phyloP scores from a whole-genome alignment of 2,113 vertebrate genomes.

The Hippocampus abdominalis region DNA sequence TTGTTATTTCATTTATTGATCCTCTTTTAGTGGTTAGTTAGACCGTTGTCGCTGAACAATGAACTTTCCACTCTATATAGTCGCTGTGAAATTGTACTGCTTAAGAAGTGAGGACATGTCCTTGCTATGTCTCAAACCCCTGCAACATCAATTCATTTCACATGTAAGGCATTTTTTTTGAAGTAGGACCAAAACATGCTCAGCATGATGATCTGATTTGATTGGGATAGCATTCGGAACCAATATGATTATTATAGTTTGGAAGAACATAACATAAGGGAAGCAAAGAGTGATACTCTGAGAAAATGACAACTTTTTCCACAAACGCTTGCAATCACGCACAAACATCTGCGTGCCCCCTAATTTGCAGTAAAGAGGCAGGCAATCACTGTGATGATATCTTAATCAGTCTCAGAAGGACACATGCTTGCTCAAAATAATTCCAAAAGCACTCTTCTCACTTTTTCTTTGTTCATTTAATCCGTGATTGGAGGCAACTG shows the following conservation, averaged over 20 bases:
- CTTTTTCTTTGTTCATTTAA: conserved; percentile 70
- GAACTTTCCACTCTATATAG: not conserved
- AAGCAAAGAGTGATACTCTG: too few relatives aligned
- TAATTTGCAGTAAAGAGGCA: conserved; percentile 27
- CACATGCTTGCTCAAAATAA: conserved; percentile 50
- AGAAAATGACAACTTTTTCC: not conserved
- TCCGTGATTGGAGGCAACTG: conserved; percentile 74
- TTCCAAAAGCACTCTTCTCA: conserved; percentile 56
- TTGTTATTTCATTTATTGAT: not conserved
- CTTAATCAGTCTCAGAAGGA: conserved; percentile 61
- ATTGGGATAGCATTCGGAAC: not conserved
- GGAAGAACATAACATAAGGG: not conserved
- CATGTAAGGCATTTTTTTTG: not conserved
- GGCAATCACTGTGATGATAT: conserved; percentile 49
- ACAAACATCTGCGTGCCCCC: not conserved
- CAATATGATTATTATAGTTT: not conserved
- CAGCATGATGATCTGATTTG: not conserved
- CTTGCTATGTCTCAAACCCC: too few relatives aligned
- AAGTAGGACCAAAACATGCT: not conserved
- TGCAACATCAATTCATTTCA: too few relatives aligned
- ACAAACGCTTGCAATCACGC: not conserved
- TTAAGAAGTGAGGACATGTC: too few relatives aligned
- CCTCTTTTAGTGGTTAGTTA: not conserved
- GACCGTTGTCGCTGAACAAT: not conserved
- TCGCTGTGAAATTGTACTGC: too few relatives aligned